Base-by-base conservation (phyloP, 2,113 vertebrate genomes). In the Corvus moneduloides region DNA sequence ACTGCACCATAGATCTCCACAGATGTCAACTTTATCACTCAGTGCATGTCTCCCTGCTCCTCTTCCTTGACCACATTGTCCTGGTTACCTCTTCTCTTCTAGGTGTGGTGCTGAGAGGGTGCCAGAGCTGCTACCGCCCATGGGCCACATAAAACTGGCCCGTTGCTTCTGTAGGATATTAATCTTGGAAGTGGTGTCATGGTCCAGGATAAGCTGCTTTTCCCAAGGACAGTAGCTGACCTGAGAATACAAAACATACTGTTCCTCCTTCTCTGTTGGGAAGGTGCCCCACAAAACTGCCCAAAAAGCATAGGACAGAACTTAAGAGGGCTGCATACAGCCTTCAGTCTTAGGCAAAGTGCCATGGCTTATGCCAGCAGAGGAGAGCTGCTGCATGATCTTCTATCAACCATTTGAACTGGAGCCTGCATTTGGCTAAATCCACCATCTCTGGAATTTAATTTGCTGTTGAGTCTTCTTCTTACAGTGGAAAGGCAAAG, bases 41-140 rank as follows among this genome's bases (percentile, higher is more conserved):
- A 84, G 51, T 8, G 6, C 37, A 74, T 14, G 19, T 43, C 35
- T 39, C 9, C 30, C 19, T 69, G 21, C 33, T 88, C 12, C 39
- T 3, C 2, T 19, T 92, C 14, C 41, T 71, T 4, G 2, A 23
- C 13, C 28, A 27, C 0, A 1, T 61, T 1, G 1, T 28, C 26
- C 44, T 73, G 73, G 72, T 54, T 24, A 56, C 26, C 56, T 66
- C n/a, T 43, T 66, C 8, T 35, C 75, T 74, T 66, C 37, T 46
- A 49, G 19, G 7, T 35, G 10, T 37, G 41, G 10, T 49, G 24
- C 46, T 55, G 59, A 51, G 44, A 80, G 37, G 21, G 10, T 46
- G 22, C 24, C 66, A 74, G 48, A 58, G n/a, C 41, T 71, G 56
- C 21, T 2, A 2, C 11, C 7, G 1, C 0, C 3, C 20, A 6